Evolutionary conservation across 2,113 vertebrate species (phyloP).

Genomic region (Etia nguti): DNA sequence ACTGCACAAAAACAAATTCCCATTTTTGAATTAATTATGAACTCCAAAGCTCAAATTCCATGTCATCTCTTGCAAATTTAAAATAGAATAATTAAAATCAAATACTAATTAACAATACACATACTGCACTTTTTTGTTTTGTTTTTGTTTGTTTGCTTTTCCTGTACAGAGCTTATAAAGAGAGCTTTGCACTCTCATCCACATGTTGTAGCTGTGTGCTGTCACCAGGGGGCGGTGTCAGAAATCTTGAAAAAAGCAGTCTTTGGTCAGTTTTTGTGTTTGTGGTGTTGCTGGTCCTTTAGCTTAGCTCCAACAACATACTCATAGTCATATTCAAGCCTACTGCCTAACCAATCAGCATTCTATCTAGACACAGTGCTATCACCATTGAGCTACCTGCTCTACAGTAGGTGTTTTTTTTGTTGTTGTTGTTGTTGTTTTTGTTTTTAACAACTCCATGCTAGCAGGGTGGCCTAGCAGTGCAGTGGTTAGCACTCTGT

Average conservation of each 20-base stretch:
- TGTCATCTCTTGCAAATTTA: too few species aligned
- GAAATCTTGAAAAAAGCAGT: neutral
- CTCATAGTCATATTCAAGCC: neutral
- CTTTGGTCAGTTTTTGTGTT: neutral
- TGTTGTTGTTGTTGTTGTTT: neutral
- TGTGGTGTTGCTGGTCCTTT: neutral
- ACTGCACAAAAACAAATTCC: too few species aligned
- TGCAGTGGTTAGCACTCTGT: neutral
- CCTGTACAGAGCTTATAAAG: neutral
- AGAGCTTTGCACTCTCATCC: neutral
- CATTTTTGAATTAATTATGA: too few species aligned
- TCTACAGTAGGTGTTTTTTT: accelerated
- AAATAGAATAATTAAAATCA: neutral
- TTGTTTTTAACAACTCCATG: neutral
- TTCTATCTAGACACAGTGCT: neutral
- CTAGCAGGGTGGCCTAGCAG: neutral
- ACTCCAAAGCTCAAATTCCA: too few species aligned
- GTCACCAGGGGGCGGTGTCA: neutral
- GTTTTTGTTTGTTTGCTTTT: neutral
- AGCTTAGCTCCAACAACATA: neutral
- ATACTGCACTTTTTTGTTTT: neutral
- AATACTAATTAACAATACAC: neutral
- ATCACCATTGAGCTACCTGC: neutral
- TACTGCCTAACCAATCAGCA: neutral
- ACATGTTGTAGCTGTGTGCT: neutral